Percentiles rank a stretch among this genome's conserved stretches.
Conservation (phyloP, 2,888 invertebrate genomes). For the Agrotis clavis region DNA sequence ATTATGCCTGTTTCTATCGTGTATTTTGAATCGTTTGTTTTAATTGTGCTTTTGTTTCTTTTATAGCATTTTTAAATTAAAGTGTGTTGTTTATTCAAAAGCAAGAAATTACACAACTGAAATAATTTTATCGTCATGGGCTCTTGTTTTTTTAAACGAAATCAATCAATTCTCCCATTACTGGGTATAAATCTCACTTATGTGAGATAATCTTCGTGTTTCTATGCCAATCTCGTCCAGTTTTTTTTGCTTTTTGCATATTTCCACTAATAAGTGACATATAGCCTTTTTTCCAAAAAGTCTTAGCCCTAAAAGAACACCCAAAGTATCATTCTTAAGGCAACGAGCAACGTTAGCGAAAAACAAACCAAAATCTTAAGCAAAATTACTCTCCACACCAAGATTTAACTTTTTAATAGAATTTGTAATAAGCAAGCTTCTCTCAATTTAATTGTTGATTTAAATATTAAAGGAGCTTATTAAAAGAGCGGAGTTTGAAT, state of each 20-base stretch:
- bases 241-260: too few species aligned
- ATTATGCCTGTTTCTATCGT: too few species aligned
- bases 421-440: constrained; percentile 8
- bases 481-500: background rate
- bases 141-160: too few species aligned
- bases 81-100: background rate
- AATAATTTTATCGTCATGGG: background rate
- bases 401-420: background rate
- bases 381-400: background rate
- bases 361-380: background rate
- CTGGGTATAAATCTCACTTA: too few species aligned
- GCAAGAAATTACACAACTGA: background rate
- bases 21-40: too few species aligned
- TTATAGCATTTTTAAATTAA: too few species aligned
- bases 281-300: too few species aligned
- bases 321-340: background rate
- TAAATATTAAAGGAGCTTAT: constrained; percentile 6
- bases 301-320: background rate
- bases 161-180: too few species aligned
- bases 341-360: background rate
- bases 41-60: too few species aligned
- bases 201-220: too few species aligned
- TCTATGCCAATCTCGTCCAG: too few species aligned
- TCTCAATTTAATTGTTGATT: constrained; percentile 9
- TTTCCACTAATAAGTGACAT: too few species aligned